Evolutionary conservation across 2,797 vertebrate genomes (phyloP).

Genomic region (Phrynocephalus forsythii): DNA sequence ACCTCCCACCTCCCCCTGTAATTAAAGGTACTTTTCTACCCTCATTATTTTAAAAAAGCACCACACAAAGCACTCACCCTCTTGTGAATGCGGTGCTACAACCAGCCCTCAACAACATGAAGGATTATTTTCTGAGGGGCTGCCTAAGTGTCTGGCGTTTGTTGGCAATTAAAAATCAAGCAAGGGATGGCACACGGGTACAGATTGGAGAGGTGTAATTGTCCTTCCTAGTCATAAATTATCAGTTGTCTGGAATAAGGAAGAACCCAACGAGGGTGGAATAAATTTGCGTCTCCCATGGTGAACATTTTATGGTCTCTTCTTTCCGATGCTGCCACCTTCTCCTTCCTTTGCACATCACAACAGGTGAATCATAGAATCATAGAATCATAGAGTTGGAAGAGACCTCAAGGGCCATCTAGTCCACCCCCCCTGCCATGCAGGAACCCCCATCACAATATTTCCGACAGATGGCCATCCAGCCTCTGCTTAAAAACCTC

Average conservation of each 20-base stretch:
- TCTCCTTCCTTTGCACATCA: not conserved
- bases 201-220: slow-evolving; percentile 58
- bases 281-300: slow-evolving; percentile 58
- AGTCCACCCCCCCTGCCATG: too few species aligned
- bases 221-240: slow-evolving; percentile 60
- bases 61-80: not conserved
- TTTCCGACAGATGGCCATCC: too few species aligned
- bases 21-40: not conserved
- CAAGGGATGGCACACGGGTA: slow-evolving; percentile 50
- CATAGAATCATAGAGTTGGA: too few species aligned
- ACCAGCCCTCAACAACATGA: slow-evolving; percentile 34
- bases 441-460: too few species aligned
- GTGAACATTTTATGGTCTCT: slow-evolving; percentile 38
- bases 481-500: too few species aligned
- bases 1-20: not conserved
- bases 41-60: not conserved
- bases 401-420: too few species aligned
- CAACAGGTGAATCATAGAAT: not conserved
- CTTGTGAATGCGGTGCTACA: not conserved
- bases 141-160: slow-evolving; percentile 19
- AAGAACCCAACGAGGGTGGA: slow-evolving; percentile 51
- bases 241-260: slow-evolving; percentile 42
- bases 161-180: slow-evolving; percentile 72
- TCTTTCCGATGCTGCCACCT: not conserved
- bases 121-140: slow-evolving; percentile 1